Evolutionary conservation across 1,140 invertebrate genomes (phyloP), one percentile per base, ranked within the genome.

Genomic region (Apis laboriosa): DNA sequence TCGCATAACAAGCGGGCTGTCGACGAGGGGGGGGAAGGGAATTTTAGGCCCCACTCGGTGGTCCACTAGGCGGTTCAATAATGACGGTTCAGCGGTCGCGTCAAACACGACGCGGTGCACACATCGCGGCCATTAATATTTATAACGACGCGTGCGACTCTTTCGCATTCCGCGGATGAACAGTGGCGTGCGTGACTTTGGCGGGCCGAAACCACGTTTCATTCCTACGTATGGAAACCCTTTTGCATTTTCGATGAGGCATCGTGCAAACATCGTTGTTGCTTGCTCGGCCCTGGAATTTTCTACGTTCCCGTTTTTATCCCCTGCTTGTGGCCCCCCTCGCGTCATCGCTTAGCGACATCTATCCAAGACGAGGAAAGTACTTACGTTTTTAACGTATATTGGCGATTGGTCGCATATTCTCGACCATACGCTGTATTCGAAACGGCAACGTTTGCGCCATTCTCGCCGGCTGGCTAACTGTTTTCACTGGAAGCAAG

Each of bases 211-310:
- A 86, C 71, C 80, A 53, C 68, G 58, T 86, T 68, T 81, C 79
- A 51, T 19, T 81, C 64, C 70, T 60, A 56, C 51, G 34, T 43
- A 43, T 15, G 76, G 61, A 76, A 21, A 17, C 21, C 66, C 74
- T 84, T 87, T 87, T 87, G 82, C 55, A 87, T 84, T 78, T 87
- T 88, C 87, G 78, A 87, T 87, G 64, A 87, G 56, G 63, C 80
- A 78, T 86, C 80, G 75, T 85, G 34, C 67, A 49, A 24, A 75
- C 66, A 4, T 61, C 24, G 77, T 15, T 58, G 77, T 15, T 58
- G 17, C 24, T 1, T 24, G 28, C 73, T 43, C 51, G 79, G 34
- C 13, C 17, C 63, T 67, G n/a, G 53, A 24, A 67, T 53, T 56
- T 53, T 24, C 70, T 63, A 24, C 78, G 58, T 55, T 58, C 15